Base-by-base conservation (phyloP, 2,797 vertebrate species). In the Apogon hyalosoma region DNA sequence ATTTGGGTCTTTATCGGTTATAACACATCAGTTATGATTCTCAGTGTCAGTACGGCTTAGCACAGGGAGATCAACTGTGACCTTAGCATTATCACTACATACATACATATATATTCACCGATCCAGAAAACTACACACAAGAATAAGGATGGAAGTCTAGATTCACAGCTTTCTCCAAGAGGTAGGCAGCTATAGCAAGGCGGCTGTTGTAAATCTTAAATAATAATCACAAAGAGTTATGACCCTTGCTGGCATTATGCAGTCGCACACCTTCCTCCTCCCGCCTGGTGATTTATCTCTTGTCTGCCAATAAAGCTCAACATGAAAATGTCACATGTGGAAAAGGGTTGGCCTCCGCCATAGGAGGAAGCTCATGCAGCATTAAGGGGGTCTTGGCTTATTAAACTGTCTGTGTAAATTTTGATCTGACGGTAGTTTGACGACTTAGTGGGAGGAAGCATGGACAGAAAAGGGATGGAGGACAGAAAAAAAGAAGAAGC, bases 371-470 rank as follows among this genome's bases (percentile, higher is more conserved):
- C 80, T 69, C 65, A 19, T 51, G 79, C 76, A 80, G 86, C 88
- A 90, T 91, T 90, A 91, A 89, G 82, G 78, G 59, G 86, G 72
- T 69, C 79, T 12, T 39, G 88, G 91, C 92, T 92, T 92, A 93
- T 94, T 93, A 92, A 92, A 91, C 81, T 91, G 92, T 91, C 91
- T 33, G 75, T 38, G 80, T 92, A 93, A 90, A 92, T 92, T 92
- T 87, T 83, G 83, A 88, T 89, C 59, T 0, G 31, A 54, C 77
- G 72, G 62, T 80, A 84, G 85, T 86, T 87, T 86, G 80, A 58
- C 46, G 73, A 74, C 63, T 16, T 52, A 67, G 68, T 54, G 59
- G 70, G 58, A 69, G 79, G 40, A 62, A 64, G 24, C 8, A 57
- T 38, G 47, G 41, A 33, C 48, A 57, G 49, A 38, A 51, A 31